Base-by-base conservation (phyloP, 2,888 invertebrate species). In the Ephialtes manifestator region DNA sequence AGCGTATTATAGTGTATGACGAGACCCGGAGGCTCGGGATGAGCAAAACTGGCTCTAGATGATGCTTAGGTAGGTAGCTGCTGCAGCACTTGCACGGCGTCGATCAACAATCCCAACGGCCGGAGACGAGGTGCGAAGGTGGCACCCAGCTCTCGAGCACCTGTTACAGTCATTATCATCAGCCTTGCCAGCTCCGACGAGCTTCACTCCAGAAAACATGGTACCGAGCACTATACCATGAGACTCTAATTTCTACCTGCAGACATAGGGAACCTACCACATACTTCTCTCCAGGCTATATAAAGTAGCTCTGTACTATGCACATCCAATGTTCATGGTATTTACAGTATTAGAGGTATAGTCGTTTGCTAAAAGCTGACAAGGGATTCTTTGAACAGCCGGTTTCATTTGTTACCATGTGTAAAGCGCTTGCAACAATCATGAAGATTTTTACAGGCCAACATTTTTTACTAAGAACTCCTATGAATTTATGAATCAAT, bases 161-260 rank as follows among this genome's bases (percentile, higher is more conserved):
- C 92, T 93, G 92, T 91, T 90, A 90, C 92, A 88, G 91, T 93
- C 92, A 93, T 92, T 92, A 92, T 92, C 92, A 92, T 92, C 92
- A 91, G 87, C 76, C 65, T 82, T 68, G 70, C 88, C 10, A 39
- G 83, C 87, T 79, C 43, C 71, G 51, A 70, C 68, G 58, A 60
- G 81, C 78, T 79, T 82, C 90, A 90, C 89, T 90, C 90, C 89
- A 90, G 90, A 90, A 91, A 91, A 91, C 87, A 89, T 89, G 65
- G 58, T 65, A 80, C 88, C 87, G 88, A 89, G 90, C 89, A 89
- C 58, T 88, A 86, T 89, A 88, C 88, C 90, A 89, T 89, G 90
- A 89, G 89, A 89, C 89, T 90, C 90, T 91, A 91, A 92, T 92
- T 92, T 89, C 89, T 89, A 89, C 91, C 91, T 65, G 20, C 65